Base-by-base conservation (phyloP, 2,888 invertebrate genomes). In the Aporophyla lueneburgensis region DNA sequence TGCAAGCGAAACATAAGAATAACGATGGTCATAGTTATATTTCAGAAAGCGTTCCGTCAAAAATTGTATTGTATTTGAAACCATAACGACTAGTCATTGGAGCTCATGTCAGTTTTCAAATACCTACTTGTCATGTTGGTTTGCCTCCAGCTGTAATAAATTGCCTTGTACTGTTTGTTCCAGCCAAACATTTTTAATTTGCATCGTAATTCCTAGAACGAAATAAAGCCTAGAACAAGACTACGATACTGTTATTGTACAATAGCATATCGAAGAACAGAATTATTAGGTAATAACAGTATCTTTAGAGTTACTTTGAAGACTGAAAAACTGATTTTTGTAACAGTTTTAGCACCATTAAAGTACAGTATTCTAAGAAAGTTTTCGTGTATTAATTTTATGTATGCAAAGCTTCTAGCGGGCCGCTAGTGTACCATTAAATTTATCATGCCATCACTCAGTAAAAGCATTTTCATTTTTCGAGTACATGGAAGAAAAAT, bases 381-480 rank as follows among this genome's bases (percentile, higher is more conserved):
- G 77, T 71, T 74, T 68, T 74, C 56, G n/a, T 70, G 74, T 81
- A 71, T 74, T 77, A 80, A 73, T 83, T 77, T 84, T 74, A 83
- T 70, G 76, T 81, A 27, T 78, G 67, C 72, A 63, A 72, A 72
- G 53, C 68, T 68, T 56, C 54, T 58, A 71, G 71, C 59, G 49
- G 62, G 71, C 70, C 70, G 43, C 81, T 81, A 82, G 81, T 76
- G 85, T 72, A 62, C 65, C 76, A 70, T 84, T 70, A 80, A 85
- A 69, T 73, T 14, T 85, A 81, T 81, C 85, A 80, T 75, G 71
- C 76, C 76, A 85, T 63, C 70, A 81, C 66, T 59, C 72, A 40
- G 76, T 85, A 85, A 83, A 85, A 83, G 83, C 76, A 71, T 85
- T 83, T 85, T 76, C 72, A 84, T 81, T 84, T 74, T 84, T 81